phyloP scores from a whole-genome alignment of 2,888 invertebrate genomes.

The Stenichneumon culpator region DNA sequence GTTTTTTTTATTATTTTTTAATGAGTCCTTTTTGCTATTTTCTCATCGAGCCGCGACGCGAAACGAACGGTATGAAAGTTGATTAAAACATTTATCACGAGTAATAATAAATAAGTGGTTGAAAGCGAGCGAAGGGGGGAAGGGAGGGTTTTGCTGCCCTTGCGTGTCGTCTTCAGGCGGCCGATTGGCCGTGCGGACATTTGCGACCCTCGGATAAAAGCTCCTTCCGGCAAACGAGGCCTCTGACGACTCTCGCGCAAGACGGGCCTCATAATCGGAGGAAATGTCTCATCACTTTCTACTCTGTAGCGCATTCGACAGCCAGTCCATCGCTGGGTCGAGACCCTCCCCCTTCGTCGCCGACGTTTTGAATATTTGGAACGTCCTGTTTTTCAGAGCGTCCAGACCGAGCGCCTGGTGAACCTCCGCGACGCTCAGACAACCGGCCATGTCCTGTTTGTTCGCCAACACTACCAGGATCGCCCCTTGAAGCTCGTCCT shows the following conservation, averaged over 20 bases:
- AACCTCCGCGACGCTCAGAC: constrained; percentile 98
- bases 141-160: constrained; percentile 8
- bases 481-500: constrained; percentile 98
- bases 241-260: background rate
- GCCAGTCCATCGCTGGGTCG: constrained; percentile 99
- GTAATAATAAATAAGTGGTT: constrained; percentile 65
- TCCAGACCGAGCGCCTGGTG: constrained; percentile 98
- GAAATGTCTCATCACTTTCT: constrained; percentile 89
- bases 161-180: constrained; percentile 44
- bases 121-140: constrained; percentile 48
- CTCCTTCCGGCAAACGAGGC: constrained; percentile 4
- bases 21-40: constrained; percentile 8
- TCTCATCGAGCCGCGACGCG: constrained; percentile 18
- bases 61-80: constrained; percentile 22
- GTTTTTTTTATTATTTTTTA: constrained; percentile 9
- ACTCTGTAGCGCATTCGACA: constrained; percentile 95
- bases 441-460: constrained; percentile 99
- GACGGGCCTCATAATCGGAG: constrained; percentile 9
- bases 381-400: constrained; percentile 97
- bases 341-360: constrained; percentile 99
- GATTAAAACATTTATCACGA: constrained; percentile 45
- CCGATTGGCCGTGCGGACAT: constrained; percentile 36
- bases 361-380: constrained; percentile 99
- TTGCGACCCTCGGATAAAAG: constrained; percentile 33
- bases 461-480: constrained; percentile 98